phyloP scores from a whole-genome alignment of 2,888 invertebrate genomes.

The Chirona hameri region DNA sequence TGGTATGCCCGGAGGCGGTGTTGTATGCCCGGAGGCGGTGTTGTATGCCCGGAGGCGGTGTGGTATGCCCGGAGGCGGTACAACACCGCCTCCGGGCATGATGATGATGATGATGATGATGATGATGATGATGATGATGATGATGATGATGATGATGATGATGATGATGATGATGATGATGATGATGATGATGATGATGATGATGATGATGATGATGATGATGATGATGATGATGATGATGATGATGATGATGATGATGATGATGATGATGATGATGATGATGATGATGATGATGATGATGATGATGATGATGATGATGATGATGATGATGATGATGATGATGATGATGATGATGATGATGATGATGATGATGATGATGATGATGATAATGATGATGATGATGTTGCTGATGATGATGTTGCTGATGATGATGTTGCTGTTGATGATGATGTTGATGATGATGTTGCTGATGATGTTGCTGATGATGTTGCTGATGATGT shows the following conservation, averaged over 20 bases:
- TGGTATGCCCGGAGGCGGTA: too few relatives aligned
- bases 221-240: slow-evolving; percentile 22
- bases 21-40: too few relatives aligned
- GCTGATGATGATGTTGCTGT: too few relatives aligned
- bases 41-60: too few relatives aligned
- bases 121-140: slow-evolving; percentile 1
- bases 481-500: too few relatives aligned
- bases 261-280: slow-evolving; percentile 22
- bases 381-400: too few relatives aligned
- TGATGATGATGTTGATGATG: too few relatives aligned
- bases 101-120: slow-evolving; percentile 22
- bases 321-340: slow-evolving; percentile 22
- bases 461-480: too few relatives aligned
- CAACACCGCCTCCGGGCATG: too few relatives aligned
- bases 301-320: slow-evolving; percentile 22
- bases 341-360: slow-evolving; percentile 22
- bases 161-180: slow-evolving; percentile 22
- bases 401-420: too few relatives aligned
- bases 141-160: slow-evolving; percentile 12
- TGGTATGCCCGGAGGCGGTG: too few relatives aligned
- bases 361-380: slow-evolving; percentile 22
- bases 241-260: slow-evolving; percentile 12
- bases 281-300: slow-evolving; percentile 22
- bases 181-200: slow-evolving; percentile 22
- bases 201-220: slow-evolving; percentile 22